Percentiles rank a stretch among this genome's conserved stretches.
These are phyloP conservation scores for Mechanitis mazaeus DNA, from an alignment of 2,888 invertebrate species.

Conservation along the genomic window DNA sequence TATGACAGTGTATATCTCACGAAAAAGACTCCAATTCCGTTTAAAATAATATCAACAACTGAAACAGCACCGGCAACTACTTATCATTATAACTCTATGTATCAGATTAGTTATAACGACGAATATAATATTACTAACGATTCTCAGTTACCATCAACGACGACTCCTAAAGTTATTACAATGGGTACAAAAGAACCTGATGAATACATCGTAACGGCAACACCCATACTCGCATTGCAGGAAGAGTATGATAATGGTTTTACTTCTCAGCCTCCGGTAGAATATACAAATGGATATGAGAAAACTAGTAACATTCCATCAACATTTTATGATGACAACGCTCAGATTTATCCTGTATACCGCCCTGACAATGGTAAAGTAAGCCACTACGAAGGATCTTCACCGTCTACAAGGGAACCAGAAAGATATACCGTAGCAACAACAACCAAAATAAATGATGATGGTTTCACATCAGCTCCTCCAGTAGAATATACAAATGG, in stretches of 20 bases:
- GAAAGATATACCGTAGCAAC: not conserved
- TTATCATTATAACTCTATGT: not conserved
- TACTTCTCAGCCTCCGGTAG: not conserved
- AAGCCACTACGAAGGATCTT: no score
- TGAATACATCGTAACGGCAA: not conserved
- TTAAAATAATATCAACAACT: conserved; percentile 2
- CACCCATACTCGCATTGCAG: not conserved
- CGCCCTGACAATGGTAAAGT: no score
- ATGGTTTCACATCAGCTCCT: not conserved
- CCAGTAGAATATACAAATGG: not conserved
- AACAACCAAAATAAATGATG: not conserved
- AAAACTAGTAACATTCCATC: not conserved
- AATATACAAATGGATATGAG: not conserved
- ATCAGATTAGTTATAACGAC: no score
- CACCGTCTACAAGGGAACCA: not conserved
- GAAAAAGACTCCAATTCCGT: not conserved
- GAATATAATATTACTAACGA: no score
- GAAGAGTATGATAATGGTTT: not conserved
- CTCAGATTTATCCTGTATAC: no score
- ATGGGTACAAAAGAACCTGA: not conserved
- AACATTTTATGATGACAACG: no score
- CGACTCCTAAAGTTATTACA: not conserved
- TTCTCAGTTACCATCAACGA: no score
- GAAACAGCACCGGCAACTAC: not conserved
- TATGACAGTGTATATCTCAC: no score